Conservation (phyloP, 2,888 invertebrate species). For the Lasioglossum pauxillum region DNA sequence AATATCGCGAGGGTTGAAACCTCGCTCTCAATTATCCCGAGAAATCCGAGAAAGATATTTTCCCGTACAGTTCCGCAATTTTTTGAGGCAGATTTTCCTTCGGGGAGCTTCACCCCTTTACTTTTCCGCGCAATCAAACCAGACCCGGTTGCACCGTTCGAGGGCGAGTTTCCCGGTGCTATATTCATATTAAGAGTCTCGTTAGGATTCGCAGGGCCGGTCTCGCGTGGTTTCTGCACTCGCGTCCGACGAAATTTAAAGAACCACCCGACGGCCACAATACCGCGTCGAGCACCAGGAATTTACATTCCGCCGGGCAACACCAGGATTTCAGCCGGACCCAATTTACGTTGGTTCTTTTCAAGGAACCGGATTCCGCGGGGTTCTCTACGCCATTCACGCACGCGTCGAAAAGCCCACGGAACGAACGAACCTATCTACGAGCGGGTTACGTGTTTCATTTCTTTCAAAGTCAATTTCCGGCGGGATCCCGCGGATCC, state of each 20-base stretch:
- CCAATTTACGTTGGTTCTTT: conserved; percentile 34
- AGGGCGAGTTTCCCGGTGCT: background rate
- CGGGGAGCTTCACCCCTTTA: background rate
- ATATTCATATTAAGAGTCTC: conserved; percentile 16
- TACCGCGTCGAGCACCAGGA: conserved; percentile 1
- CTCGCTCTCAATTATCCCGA: background rate
- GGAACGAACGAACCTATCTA: background rate
- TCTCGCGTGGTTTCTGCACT: background rate
- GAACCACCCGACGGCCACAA: background rate
- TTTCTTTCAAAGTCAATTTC: conserved; percentile 8
- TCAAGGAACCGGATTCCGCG: conserved; percentile 5
- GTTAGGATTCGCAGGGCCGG: conserved; percentile 13
- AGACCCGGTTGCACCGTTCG: background rate
- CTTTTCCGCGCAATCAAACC: background rate
- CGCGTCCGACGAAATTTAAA: conserved; percentile 27
- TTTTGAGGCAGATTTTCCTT: background rate
- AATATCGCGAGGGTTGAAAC: background rate
- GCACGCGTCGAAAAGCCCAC: background rate
- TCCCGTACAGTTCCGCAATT: background rate
- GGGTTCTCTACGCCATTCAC: background rate
- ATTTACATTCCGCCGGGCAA: conserved; percentile 27
- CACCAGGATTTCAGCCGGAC: conserved; percentile 25
- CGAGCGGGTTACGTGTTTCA: background rate
- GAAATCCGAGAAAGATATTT: background rate
- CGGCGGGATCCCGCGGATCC: background rate